Evolutionary conservation across 1,140 invertebrate genomes (phyloP).

Genomic region (Micrasema longulum): DNA sequence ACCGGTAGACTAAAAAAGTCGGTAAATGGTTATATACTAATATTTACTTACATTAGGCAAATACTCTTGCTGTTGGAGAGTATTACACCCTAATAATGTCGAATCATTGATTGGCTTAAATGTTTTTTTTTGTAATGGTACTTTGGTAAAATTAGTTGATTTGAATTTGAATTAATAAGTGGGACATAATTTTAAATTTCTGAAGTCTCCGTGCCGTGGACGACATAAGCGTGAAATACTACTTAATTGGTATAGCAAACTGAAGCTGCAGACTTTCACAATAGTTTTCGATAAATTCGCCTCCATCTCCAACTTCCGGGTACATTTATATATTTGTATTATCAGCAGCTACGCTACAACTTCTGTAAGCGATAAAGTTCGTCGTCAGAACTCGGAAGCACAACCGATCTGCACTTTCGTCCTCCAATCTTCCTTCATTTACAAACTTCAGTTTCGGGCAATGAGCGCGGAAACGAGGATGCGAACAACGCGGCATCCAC

Average conservation of each 20-base stretch:
- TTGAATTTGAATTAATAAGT: too few species aligned
- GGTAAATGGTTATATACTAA: too few species aligned
- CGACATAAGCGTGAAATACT: not conserved
- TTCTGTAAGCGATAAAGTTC: constrained; percentile 34
- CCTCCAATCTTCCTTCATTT: constrained; percentile 5
- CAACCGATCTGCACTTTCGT: constrained; percentile 9
- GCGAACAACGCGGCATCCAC: too few species aligned
- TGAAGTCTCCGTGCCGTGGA: not conserved
- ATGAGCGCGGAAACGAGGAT: constrained; percentile 1
- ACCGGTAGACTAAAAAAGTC: too few species aligned
- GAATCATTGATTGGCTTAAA: too few species aligned
- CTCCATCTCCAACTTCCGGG: constrained; percentile 25
- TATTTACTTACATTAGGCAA: too few species aligned
- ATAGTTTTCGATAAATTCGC: constrained; percentile 18
- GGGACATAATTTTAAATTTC: too few species aligned
- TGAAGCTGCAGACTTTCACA: constrained; percentile 10
- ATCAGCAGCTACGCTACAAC: constrained; percentile 21
- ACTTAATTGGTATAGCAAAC: constrained; percentile 26
- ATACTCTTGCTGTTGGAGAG: too few species aligned
- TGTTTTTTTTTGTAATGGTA: too few species aligned
- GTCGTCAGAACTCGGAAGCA: not conserved
- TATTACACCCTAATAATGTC: too few species aligned
- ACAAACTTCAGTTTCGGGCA: not conserved
- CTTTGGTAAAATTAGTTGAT: too few species aligned
- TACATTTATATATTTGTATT: not conserved